These are phyloP conservation scores for Cydia pomonella DNA, from an alignment of 1,140 invertebrate species.

Conservation along the genomic window DNA sequence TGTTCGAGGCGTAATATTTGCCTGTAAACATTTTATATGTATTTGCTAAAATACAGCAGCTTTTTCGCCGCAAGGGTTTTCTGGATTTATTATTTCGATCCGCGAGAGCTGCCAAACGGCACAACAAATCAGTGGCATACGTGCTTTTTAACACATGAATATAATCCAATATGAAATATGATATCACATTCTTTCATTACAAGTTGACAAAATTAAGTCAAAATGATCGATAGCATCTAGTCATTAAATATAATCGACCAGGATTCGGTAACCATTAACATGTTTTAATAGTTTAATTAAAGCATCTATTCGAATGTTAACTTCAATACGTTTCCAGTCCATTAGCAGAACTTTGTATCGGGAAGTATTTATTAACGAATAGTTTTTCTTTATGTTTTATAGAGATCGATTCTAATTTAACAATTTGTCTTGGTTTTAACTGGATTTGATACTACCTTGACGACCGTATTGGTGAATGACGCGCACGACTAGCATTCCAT, in stretches of 20 bases:
- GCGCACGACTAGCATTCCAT: too few species aligned
- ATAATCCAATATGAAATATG: neutral
- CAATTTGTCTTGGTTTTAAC: too few species aligned
- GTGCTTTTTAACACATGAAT: neutral
- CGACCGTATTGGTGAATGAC: too few species aligned
- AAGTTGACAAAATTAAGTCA: neutral
- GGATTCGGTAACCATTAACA: conserved; percentile 17
- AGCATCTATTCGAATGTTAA: conserved; percentile 23
- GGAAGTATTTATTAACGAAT: conserved; percentile 35
- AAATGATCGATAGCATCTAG: conserved; percentile 1
- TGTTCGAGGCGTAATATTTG: conserved; percentile 16
- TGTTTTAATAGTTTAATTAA: conserved; percentile 18
- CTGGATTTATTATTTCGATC: conserved; percentile 11
- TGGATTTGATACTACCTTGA: too few species aligned
- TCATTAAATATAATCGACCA: conserved; percentile 22
- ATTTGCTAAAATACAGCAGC: conserved; percentile 20
- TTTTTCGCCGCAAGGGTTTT: conserved; percentile 16
- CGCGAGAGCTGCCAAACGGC: neutral
- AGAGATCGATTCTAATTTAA: too few species aligned
- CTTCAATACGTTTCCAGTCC: conserved; percentile 45
- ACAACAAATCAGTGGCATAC: neutral
- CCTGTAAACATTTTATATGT: conserved; percentile 22
- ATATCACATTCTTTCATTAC: neutral
- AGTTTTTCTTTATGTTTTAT: too few species aligned
- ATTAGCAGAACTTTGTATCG: conserved; percentile 40